Percentiles rank a stretch among this genome's conserved stretches.
Conservation (phyloP, 2,888 invertebrate genomes). For the Ametastegia equiseti region DNA sequence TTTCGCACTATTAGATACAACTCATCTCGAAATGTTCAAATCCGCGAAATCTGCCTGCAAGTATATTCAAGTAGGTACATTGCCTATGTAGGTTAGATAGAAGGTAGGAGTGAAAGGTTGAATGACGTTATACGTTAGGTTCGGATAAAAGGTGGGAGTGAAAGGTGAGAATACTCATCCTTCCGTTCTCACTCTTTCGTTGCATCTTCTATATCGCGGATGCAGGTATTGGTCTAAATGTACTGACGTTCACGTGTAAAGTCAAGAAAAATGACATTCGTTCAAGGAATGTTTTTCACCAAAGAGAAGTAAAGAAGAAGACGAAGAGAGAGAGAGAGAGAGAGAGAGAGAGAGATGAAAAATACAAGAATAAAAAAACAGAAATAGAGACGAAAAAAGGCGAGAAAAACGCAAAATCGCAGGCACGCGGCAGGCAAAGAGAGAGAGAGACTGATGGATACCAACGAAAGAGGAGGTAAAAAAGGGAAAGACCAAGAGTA, state of each 20-base stretch:
- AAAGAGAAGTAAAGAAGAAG: neutral
- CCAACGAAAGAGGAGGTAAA: neutral
- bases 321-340: neutral
- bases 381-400: neutral
- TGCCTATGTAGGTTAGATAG: neutral
- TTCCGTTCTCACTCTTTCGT: conserved; percentile 1
- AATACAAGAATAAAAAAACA: neutral
- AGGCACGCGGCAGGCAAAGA: conserved; percentile 6
- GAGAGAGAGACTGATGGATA: neutral
- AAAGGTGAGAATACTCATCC: conserved; percentile 28
- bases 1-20: too few species aligned
- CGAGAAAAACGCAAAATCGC: neutral
- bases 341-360: neutral
- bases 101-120: conserved; percentile 39
- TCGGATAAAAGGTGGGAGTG: conserved; percentile 31
- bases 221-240: neutral
- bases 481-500: neutral
- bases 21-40: neutral
- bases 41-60: neutral
- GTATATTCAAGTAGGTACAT: neutral
- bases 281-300: neutral
- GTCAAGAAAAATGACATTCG: neutral
- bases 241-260: neutral
- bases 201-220: neutral
- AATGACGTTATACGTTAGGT: neutral